Evolutionary conservation across 2,113 vertebrate species (phyloP).

Genomic region (Bufo bufo): DNA sequence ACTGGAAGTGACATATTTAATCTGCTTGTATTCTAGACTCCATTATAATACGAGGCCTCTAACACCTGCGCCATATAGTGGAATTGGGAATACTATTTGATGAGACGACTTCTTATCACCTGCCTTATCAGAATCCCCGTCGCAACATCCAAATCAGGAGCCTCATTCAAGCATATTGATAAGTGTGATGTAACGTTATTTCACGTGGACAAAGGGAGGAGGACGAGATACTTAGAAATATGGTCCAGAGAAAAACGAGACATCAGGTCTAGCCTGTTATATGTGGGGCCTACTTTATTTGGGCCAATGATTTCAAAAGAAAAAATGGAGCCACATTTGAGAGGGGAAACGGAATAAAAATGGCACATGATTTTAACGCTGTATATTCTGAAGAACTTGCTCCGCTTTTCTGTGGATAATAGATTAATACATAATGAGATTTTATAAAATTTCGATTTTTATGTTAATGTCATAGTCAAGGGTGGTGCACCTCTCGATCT

Average conservation of each 20-base stretch:
- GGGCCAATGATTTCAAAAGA: not conserved
- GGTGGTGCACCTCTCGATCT: too few species aligned
- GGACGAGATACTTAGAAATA: not conserved
- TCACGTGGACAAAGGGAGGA: not conserved
- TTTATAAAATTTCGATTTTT: too few species aligned
- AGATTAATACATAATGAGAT: too few species aligned
- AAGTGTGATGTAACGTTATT: not conserved
- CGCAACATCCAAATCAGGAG: not conserved
- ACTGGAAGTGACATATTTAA: conserved; percentile 22
- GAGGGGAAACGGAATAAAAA: too few species aligned
- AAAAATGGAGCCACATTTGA: too few species aligned
- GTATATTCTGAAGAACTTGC: too few species aligned
- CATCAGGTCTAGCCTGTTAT: too few species aligned
- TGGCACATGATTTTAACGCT: too few species aligned
- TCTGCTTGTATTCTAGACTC: not conserved
- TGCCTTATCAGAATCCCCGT: not conserved
- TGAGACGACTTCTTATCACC: conserved; percentile 3
- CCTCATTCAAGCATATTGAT: not conserved
- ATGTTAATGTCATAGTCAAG: too few species aligned
- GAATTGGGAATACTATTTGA: not conserved
- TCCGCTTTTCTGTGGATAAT: too few species aligned
- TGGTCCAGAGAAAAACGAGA: too few species aligned
- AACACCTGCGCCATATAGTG: not conserved
- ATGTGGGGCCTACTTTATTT: too few species aligned
- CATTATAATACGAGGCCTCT: not conserved